Evolutionary conservation across 1,140 invertebrate species (phyloP), one percentile per base, ranked within the genome.

Genomic region (Mya arenaria): DNA sequence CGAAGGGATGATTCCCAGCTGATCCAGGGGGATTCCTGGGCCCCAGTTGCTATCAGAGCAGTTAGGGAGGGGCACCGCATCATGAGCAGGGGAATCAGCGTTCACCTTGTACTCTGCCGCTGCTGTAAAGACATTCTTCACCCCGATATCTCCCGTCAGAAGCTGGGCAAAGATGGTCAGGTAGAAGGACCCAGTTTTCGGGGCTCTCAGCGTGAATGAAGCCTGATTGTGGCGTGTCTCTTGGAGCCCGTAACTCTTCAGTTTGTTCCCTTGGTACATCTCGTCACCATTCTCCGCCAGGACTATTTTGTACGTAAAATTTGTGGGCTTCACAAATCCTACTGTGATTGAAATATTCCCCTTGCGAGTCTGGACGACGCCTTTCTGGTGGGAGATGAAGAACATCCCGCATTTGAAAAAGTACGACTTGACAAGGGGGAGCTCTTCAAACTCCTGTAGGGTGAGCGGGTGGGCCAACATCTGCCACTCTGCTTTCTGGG

Each of bases 371-470:
- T 86, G 68, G 19, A 93, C 86, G 13, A 92, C 91, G 8, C 91
- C 91, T 28, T 89, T 90, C 81, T 92, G 91, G 71, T 92, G 91
- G 25, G 91, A 90, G 25, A 90, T 89, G 85, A 93, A 93, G 77
- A 89, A 90, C 92, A 93, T 92, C 62, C 90, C 91, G 83, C 92
- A 91, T 75, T 91, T 92, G 85, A 93, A 93, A 88, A 93, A 93
- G 84, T 92, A 91, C 15, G 92, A 92, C 81, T 93, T 93, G 66
- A 92, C 92, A n/a, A 93, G 84, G 4, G 92, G 92, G 3, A 92
- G 88, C 62, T 93, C 91, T 75, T 93, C 92, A 86, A 92, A 93
- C 75, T 93, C 90, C 15, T 86, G 75, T 68, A 91, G 84, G 17
- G 72, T 84, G 52, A 90, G 80, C 4, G 87, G 86, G 37, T 87